phyloP scores from a whole-genome alignment of 2,888 invertebrate species.

The Xestia c-nigrum region DNA sequence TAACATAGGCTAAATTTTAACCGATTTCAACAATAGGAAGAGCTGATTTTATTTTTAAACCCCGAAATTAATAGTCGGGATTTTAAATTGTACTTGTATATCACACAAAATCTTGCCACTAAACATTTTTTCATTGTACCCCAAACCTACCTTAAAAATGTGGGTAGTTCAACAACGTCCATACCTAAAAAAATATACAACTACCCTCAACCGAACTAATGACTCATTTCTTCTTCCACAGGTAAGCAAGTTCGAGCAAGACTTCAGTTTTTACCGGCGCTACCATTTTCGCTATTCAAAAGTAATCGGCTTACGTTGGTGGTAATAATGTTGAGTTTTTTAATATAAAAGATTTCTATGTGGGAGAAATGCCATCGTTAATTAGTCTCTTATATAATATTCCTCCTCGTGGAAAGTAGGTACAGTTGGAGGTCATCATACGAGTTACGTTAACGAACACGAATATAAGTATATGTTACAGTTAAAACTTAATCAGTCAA shows the following conservation, averaged over 20 bases:
- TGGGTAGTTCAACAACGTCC: background rate
- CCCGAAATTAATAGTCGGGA: too few relatives aligned
- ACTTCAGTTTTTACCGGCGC: background rate
- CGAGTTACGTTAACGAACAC: too few relatives aligned
- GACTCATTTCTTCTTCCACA: constrained; percentile 42
- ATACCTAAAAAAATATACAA: background rate
- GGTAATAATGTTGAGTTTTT: constrained; percentile 39
- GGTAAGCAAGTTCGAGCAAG: constrained; percentile 40
- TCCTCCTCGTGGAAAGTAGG: too few relatives aligned
- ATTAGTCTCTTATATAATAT: background rate
- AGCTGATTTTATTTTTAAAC: too few relatives aligned
- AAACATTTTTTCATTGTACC: background rate
- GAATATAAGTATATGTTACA: too few relatives aligned
- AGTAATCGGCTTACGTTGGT: constrained; percentile 39
- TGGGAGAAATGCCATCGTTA: constrained; percentile 4
- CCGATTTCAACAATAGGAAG: too few relatives aligned
- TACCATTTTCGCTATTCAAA: background rate
- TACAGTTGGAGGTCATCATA: background rate
- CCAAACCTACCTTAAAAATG: constrained; percentile 1
- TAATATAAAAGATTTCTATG: background rate
- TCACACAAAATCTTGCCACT: too few relatives aligned
- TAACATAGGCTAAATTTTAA: too few relatives aligned
- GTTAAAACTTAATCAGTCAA: too few relatives aligned
- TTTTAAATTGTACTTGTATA: too few relatives aligned
- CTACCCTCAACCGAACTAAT: constrained; percentile 29